Percentiles rank a stretch among this genome's conserved stretches.
Conservation (phyloP, 2,113 vertebrate species). For the Panthera tigris region DNA sequence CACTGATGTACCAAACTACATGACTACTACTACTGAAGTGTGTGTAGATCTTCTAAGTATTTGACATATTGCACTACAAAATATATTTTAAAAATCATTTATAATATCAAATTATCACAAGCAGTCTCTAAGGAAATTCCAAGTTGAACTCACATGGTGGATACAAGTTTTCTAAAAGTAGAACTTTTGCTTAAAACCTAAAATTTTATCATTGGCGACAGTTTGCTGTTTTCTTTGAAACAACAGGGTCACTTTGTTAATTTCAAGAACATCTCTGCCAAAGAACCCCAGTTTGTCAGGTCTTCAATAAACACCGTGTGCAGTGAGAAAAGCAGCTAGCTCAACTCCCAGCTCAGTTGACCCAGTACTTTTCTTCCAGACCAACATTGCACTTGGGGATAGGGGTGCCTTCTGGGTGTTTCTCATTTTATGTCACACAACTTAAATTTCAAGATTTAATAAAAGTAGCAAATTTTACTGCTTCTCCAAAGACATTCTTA, state of each 20-base stretch:
- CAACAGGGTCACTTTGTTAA: neutral
- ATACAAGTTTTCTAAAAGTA: neutral
- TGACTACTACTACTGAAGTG: accelerated
- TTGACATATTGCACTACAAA: neutral
- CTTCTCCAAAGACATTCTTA: neutral
- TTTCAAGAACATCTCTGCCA: neutral
- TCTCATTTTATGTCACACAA: neutral
- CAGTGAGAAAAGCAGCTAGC: accelerated
- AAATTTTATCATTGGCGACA: neutral
- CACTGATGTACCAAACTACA: neutral
- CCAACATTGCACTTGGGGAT: accelerated
- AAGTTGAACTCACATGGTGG: neutral
- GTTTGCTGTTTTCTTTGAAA: neutral
- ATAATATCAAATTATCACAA: neutral
- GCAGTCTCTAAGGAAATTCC: neutral
- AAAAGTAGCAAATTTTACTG: neutral
- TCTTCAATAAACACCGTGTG: neutral
- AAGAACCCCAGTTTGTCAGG: neutral
- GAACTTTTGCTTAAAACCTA: neutral
- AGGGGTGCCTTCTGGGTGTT: accelerated
- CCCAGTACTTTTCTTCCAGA: neutral
- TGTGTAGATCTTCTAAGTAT: neutral
- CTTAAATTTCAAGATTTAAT: neutral
- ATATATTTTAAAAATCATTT: neutral
- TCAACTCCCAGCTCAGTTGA: accelerated